phyloP scores from a whole-genome alignment of 2,797 vertebrate genomes.

The Artibeus jamaicensis region DNA sequence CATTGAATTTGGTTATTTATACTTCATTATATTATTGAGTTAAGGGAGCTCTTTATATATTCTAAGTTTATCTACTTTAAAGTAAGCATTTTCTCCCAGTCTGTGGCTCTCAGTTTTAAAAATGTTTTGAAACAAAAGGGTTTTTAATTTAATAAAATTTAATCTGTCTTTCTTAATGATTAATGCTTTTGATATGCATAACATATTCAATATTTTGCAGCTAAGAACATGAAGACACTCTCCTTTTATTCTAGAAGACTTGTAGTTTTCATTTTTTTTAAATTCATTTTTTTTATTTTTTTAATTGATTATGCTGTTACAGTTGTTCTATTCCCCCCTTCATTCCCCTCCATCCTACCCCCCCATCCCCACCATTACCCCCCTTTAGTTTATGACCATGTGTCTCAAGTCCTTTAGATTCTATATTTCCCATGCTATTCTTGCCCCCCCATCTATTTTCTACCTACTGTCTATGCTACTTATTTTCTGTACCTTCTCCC shows the following conservation, averaged over 20 bases:
- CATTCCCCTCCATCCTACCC: too few relatives aligned
- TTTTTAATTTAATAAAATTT: constrained; percentile 9
- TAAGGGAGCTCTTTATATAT: not conserved
- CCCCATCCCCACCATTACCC: too few relatives aligned
- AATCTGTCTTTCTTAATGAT: not conserved
- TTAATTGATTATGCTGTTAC: too few relatives aligned
- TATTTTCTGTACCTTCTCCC: too few relatives aligned
- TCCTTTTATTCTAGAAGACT: not conserved
- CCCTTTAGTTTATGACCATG: too few relatives aligned
- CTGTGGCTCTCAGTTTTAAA: not conserved
- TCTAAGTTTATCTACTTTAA: not conserved
- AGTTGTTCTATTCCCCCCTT: too few relatives aligned
- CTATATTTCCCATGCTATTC: too few relatives aligned
- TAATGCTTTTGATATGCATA: not conserved
- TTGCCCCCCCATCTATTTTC: too few relatives aligned
- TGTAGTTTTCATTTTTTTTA: not conserved
- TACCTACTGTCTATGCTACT: too few relatives aligned
- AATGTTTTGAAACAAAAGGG: not conserved
- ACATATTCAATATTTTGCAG: not conserved
- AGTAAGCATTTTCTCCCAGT: not conserved
- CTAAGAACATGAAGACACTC: not conserved
- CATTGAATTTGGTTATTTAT: not conserved
- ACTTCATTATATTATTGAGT: not conserved
- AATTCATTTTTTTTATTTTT: too few relatives aligned
- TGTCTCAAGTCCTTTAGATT: too few relatives aligned